Conservation (phyloP, 23 tunicate genomes). For the Botrylloides violaceus region DNA sequence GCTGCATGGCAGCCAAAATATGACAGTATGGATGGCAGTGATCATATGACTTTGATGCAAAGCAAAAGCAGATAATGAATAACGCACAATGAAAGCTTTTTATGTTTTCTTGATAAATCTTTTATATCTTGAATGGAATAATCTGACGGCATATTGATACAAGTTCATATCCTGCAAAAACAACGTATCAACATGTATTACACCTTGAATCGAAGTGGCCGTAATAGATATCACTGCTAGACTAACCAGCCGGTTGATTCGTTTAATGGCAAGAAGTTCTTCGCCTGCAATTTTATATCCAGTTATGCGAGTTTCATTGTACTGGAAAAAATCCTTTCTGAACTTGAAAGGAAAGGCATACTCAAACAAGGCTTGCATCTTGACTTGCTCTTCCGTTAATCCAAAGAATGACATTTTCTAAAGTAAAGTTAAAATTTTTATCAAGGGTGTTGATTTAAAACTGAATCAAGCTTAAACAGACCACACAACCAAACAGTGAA, state of each 20-base stretch:
- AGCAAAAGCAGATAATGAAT: too few relatives aligned
- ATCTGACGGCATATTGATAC: slow-evolving; percentile 1
- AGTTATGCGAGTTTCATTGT: slow-evolving; percentile 27
- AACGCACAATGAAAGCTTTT: too few relatives aligned
- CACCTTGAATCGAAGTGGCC: too few relatives aligned
- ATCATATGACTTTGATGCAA: too few relatives aligned
- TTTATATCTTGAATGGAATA: not conserved
- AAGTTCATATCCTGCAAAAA: slow-evolving; percentile 9
- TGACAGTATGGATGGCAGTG: too few relatives aligned
- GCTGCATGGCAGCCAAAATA: too few relatives aligned
- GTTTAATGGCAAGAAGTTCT: not conserved
- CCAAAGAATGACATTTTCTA: slow-evolving; percentile 56
- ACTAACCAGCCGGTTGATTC: not conserved
- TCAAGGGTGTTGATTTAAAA: too few relatives aligned
- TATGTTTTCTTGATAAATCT: not conserved
- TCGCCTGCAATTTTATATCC: not conserved
- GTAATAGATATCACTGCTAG: too few relatives aligned
- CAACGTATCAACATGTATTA: not conserved
- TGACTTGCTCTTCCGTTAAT: slow-evolving; percentile 50
- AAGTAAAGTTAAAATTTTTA: too few relatives aligned
- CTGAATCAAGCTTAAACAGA: too few relatives aligned
- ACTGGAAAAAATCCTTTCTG: slow-evolving; percentile 32
- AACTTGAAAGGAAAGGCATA: slow-evolving; percentile 40
- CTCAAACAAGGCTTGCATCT: slow-evolving; percentile 49
- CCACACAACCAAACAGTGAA: too few relatives aligned